phyloP scores from a whole-genome alignment of 2,113 vertebrate species.

The Leuciscus idus region DNA sequence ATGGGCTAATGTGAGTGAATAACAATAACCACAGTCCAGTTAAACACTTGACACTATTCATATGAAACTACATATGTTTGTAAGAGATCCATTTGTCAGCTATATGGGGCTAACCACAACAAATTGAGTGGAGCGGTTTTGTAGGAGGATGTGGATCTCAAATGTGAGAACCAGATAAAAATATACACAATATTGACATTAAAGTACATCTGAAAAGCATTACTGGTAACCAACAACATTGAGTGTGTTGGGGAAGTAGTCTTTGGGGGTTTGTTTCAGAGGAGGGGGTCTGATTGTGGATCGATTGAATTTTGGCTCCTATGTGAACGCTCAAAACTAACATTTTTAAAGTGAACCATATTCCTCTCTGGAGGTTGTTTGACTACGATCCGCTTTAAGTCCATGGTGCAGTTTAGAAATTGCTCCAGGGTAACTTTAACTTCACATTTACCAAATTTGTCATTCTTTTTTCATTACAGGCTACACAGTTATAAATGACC shows the following conservation, averaged over 20 bases:
- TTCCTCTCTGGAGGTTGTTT: not conserved
- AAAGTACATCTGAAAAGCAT: not conserved
- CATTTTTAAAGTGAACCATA: not conserved
- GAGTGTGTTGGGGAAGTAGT: not conserved
- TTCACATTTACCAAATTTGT: not conserved
- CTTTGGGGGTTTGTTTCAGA: not conserved
- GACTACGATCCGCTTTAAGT: not conserved
- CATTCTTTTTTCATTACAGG: not conserved
- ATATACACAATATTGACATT: not conserved
- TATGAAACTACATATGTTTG: not conserved
- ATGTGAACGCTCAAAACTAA: not conserved
- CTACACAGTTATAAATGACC: too few species aligned
- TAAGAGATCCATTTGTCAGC: constrained; percentile 15
- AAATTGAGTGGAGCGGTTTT: not conserved
- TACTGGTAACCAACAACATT: not conserved
- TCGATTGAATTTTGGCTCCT: not conserved
- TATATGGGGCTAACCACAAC: not conserved
- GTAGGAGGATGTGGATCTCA: not conserved
- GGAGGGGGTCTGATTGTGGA: not conserved
- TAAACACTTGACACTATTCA: not conserved
- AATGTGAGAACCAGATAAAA: not conserved
- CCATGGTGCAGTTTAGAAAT: not conserved
- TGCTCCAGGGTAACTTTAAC: not conserved
- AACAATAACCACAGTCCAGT: not conserved
- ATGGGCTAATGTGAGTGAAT: constrained; percentile 1